Evolutionary conservation across 1,140 invertebrate species (phyloP).

Genomic region (Cydia pomonella): DNA sequence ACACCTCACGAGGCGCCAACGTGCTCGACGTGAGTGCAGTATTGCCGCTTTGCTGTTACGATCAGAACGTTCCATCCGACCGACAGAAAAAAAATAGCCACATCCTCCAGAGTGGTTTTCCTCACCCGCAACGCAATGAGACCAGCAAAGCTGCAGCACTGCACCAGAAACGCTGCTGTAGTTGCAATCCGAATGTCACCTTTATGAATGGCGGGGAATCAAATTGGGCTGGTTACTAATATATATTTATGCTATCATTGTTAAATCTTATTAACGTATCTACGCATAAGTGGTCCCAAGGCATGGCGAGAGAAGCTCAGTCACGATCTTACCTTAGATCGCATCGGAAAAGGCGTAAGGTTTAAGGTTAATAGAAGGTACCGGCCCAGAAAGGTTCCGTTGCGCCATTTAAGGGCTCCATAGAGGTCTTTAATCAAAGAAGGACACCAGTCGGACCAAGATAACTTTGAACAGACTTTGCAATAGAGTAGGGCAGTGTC

Average conservation of each 20-base stretch:
- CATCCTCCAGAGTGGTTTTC: no score
- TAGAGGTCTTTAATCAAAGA: not conserved
- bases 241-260: not conserved
- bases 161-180: no score
- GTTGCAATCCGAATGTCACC: no score
- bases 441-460: not conserved
- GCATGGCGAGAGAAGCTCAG: constrained; percentile 1
- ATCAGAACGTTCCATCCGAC: no score
- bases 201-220: no score
- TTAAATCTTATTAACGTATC: not conserved
- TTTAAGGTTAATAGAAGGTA: constrained; percentile 13
- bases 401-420: not conserved
- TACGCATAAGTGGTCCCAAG: not conserved
- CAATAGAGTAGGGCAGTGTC: no score
- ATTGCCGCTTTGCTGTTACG: no score
- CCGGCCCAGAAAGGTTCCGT: not conserved
- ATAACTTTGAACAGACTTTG: not conserved
- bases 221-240: not conserved
- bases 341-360: constrained; percentile 16
- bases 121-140: no score
- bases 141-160: no score
- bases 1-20: no score
- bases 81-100: no score
- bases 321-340: constrained; percentile 16
- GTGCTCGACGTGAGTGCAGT: no score